These are phyloP conservation scores for Xerus inauris DNA, from an alignment of 2,113 vertebrate species.

Conservation along the genomic window DNA sequence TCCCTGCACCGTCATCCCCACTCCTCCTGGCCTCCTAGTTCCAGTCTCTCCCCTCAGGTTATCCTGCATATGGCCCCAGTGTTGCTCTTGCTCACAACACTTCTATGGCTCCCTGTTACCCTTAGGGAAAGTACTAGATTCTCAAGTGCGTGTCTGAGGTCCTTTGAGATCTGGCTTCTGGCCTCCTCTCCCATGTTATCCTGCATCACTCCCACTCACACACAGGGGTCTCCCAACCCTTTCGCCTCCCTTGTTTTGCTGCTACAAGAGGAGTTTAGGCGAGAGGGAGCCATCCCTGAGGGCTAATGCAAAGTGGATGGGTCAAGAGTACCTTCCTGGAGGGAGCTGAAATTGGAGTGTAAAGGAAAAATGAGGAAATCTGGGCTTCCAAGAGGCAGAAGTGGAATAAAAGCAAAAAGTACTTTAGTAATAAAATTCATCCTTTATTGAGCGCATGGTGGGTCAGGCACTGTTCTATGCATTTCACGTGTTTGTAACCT, in stretches of 20 bases:
- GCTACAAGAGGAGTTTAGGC: neutral
- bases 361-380: neutral
- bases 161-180: neutral
- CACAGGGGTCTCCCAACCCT: accelerated
- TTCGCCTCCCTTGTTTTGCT: accelerated
- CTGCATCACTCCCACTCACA: neutral
- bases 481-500: neutral
- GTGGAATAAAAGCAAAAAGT: neutral
- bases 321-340: neutral
- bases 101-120: neutral
- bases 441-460: neutral
- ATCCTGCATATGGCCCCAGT: neutral
- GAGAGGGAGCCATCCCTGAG: neutral
- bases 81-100: neutral
- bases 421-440: neutral
- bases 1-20: neutral
- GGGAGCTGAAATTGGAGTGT: too few relatives aligned
- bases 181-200: too few relatives aligned
- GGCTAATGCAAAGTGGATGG: too few relatives aligned
- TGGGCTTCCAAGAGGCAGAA: neutral
- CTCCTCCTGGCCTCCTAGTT: too few relatives aligned
- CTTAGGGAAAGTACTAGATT: neutral
- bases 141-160: too few relatives aligned
- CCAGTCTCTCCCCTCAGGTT: neutral
- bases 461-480: neutral